These are phyloP conservation scores for Alentia gelatinosa DNA, from an alignment of 2,888 invertebrate genomes.

Conservation along the genomic window DNA sequence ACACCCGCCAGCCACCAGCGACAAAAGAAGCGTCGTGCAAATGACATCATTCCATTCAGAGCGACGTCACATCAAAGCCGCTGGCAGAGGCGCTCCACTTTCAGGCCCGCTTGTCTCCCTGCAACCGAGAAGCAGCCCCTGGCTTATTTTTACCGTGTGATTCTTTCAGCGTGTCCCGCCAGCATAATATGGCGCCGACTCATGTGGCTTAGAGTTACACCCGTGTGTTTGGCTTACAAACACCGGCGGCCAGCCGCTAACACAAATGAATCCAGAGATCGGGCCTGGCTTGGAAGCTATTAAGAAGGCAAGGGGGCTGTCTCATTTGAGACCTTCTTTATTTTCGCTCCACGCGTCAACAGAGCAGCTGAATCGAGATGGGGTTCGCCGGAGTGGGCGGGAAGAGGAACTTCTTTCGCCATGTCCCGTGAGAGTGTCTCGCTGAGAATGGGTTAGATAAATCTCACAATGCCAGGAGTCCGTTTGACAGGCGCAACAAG, in stretches of 20 bases:
- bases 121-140: not conserved
- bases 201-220: constrained; percentile 10
- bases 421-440: not conserved
- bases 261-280: not conserved
- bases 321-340: constrained; percentile 32
- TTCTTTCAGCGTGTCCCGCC: not conserved
- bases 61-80: not conserved
- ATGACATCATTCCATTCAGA: not conserved
- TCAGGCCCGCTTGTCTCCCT: not conserved
- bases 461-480: not conserved
- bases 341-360: not conserved
- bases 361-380: not conserved
- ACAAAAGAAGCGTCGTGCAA: not conserved
- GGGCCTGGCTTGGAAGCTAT: not conserved
- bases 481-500: not conserved
- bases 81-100: not conserved
- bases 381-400: not conserved
- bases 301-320: not conserved
- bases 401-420: not conserved
- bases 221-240: constrained; percentile 30
- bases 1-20: not conserved
- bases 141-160: constrained; percentile 38
- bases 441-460: not conserved
- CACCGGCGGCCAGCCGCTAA: not conserved
- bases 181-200: constrained; percentile 21